Base-by-base conservation (phyloP, 1,140 invertebrate genomes). In the Polyergus mexicanus region DNA sequence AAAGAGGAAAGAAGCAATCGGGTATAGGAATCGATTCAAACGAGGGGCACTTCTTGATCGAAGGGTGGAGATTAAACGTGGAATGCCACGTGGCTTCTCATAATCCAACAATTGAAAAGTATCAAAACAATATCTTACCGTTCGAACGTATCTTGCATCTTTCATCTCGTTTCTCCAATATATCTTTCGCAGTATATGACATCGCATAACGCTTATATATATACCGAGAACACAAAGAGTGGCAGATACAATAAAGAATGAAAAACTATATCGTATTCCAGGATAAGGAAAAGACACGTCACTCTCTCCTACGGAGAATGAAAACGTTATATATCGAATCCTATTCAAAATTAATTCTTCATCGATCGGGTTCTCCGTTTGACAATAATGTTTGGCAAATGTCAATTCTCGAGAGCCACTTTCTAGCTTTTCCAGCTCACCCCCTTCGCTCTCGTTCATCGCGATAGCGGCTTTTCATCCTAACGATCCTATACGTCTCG, bases 121-220 rank as follows among this genome's bases (percentile, higher is more conserved):
- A 87, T 63, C 72, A 51, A 25, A 10, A 66, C 71, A 68, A 87
- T 74, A 78, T 88, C 65, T 86, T 77, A 41, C 35, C n/a, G 32
- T 22, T 47, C 51, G 32, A 4, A 16, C 56, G 16, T 62, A 65
- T 58, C 44, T 72, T 35, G 51, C 16, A 32, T n/a, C 22, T 60
- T 16, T 75, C 35, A 25, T 38, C 28, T 25, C 11, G 6, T n/a
- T 54, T 8, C 16, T 35, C 38, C 28, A 56, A 51, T 35, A 51
- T 8, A 44, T 35, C 22, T 54, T 3, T 10, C 0, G 19, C 11
- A 13, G 3, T 2, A 47, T 35, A n/a, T 10, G 13, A 28, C 22
- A 32, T 7, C 11, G 3, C 19, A 35, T 7, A 62, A n/a, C n/a
- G n/a, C n/a, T 16, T 5, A 28, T 28, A 56, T 4, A 47, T 11